These are phyloP conservation scores for Oreotragus oreotragus DNA, from an alignment of 2,113 vertebrate genomes.

Conservation along the genomic window DNA sequence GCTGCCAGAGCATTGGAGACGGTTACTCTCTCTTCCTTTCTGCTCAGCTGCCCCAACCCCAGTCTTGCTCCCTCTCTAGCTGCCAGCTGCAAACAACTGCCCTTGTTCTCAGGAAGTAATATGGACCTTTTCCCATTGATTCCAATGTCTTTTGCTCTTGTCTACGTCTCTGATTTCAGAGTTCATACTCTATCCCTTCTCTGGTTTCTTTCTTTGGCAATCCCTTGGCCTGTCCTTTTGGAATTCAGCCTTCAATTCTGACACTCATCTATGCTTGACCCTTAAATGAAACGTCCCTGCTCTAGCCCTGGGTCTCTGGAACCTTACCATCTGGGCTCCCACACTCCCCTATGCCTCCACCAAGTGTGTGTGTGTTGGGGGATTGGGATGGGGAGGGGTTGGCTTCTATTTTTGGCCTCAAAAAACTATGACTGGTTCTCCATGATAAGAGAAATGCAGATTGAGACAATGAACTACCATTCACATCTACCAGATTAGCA, in stretches of 20 bases:
- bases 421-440: conserved; percentile 30
- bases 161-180: not conserved
- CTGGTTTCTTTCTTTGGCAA: not conserved
- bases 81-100: conserved; percentile 23
- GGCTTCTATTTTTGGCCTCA: not conserved
- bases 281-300: not conserved
- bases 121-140: not conserved
- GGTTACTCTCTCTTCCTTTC: not conserved
- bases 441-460: conserved; percentile 58
- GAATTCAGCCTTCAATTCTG: not conserved
- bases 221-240: not conserved
- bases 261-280: not conserved
- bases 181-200: not conserved
- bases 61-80: not conserved
- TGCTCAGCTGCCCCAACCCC: not conserved
- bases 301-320: not conserved
- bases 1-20: not conserved
- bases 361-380: not conserved
- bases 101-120: not conserved
- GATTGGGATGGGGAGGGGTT: not conserved
- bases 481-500: conserved; percentile 47
- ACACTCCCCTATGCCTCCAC: not conserved
- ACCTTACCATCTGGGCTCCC: not conserved
- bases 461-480: conserved; percentile 37
- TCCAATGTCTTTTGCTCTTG: not conserved